Conservation (phyloP, 2,888 invertebrate species). For the Macroteleia sp. region DNA sequence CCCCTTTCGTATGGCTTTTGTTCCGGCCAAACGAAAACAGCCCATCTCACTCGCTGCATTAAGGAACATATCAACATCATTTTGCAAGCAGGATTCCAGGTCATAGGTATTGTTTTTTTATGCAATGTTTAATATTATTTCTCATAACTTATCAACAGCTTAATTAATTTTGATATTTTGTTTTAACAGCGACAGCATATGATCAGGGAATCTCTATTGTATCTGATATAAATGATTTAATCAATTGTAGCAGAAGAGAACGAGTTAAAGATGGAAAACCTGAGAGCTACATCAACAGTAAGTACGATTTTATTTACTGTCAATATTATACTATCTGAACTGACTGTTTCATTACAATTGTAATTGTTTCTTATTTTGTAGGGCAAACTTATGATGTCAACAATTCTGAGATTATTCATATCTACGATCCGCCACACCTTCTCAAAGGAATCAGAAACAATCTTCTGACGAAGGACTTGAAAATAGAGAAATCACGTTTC, state of each 20-base stretch:
- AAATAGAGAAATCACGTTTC: no score
- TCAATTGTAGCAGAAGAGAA: neutral
- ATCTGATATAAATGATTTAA: neutral
- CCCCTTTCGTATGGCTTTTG: conserved; percentile 2
- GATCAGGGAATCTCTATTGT: conserved; percentile 1
- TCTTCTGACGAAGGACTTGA: no score
- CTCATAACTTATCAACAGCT: no score
- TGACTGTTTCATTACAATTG: no score
- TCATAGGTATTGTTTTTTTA: neutral
- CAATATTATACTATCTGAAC: no score
- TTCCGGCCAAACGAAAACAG: neutral
- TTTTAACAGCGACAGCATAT: neutral
- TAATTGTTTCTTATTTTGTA: no score
- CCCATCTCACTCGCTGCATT: neutral
- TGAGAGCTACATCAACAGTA: neutral
- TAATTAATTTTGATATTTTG: neutral
- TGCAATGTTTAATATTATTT: neutral
- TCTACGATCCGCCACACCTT: no score
- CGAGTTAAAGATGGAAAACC: neutral
- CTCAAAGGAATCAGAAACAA: no score
- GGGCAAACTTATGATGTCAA: no score
- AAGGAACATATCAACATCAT: neutral
- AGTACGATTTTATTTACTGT: no score
- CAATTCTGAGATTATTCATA: no score
- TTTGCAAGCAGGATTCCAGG: neutral